phyloP scores from a whole-genome alignment of 2,888 invertebrate genomes.

The Drosophila barbarae region DNA sequence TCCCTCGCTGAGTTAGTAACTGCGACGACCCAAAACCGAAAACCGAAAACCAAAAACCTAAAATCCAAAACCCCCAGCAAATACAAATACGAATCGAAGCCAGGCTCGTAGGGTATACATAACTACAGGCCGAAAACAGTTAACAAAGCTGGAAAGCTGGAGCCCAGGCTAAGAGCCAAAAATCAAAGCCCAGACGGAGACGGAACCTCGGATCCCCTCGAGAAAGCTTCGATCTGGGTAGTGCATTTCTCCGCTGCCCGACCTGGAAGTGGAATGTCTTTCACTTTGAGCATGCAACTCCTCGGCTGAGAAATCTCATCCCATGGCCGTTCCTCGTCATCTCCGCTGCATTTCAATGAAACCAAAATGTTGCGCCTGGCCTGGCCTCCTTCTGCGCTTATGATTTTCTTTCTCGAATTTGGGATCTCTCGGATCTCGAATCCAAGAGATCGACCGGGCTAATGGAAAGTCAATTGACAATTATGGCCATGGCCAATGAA shows the following conservation, averaged over 20 bases:
- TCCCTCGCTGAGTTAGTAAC: constrained; percentile 72
- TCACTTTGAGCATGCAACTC: constrained; percentile 57
- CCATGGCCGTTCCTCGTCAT: constrained; percentile 38
- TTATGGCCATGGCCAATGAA: constrained; percentile 70
- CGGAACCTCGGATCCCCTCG: constrained; percentile 43
- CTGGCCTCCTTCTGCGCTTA: constrained; percentile 37
- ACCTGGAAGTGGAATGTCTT: constrained; percentile 65
- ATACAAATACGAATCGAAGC: constrained; percentile 56
- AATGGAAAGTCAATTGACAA: constrained; percentile 78
- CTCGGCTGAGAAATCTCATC: constrained; percentile 21
- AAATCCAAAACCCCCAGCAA: constrained; percentile 28
- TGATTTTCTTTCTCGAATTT: constrained; percentile 29
- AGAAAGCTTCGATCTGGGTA: constrained; percentile 61
- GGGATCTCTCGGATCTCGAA: constrained; percentile 5
- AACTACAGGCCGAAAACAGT: constrained; percentile 42
- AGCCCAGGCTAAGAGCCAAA: constrained; percentile 28
- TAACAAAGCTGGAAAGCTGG: constrained; percentile 25
- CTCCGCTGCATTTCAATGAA: constrained; percentile 66
- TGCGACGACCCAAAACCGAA: constrained; percentile 53
- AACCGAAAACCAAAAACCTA: constrained; percentile 27
- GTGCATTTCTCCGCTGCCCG: constrained; percentile 63
- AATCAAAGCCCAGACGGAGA: constrained; percentile 55
- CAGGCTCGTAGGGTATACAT: constrained; percentile 47
- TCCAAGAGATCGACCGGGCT: constrained; percentile 51
- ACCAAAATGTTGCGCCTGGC: constrained; percentile 60